A percentile compares a stretch with the other conserved stretches of the same genome.
These are phyloP conservation scores for Diaprepes abbreviatus DNA, from an alignment of 2,888 invertebrate genomes.

Conservation along the genomic window DNA sequence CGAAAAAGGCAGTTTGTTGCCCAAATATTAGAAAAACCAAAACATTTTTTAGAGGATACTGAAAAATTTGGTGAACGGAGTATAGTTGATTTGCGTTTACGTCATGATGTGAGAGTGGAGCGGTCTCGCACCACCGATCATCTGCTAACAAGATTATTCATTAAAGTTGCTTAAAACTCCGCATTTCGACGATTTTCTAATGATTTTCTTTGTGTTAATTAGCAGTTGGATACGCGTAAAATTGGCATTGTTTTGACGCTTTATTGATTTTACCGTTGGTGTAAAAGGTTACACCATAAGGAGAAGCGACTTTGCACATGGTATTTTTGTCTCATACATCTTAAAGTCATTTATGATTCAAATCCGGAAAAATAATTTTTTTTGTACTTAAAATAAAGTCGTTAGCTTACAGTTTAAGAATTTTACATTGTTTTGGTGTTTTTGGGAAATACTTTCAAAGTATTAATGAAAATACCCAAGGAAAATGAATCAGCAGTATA, in stretches of 20 bases:
- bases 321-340: not conserved
- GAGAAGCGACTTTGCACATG: not conserved
- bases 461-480: too few relatives aligned
- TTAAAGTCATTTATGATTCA: not conserved
- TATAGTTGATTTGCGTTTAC: conserved; percentile 40
- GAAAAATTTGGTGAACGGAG: conserved; percentile 18
- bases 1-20: too few relatives aligned
- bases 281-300: conserved; percentile 4
- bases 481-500: too few relatives aligned
- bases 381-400: too few relatives aligned
- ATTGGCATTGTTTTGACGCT: conserved; percentile 29
- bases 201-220: conserved; percentile 33
- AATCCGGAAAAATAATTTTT: too few relatives aligned
- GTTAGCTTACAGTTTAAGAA: too few relatives aligned
- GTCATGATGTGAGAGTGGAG: conserved; percentile 48
- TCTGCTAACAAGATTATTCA: conserved; percentile 48
- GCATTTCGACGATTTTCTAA: conserved; percentile 32
- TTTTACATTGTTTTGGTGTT: too few relatives aligned
- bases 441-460: too few relatives aligned
- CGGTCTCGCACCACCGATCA: conserved; percentile 50
- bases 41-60: too few relatives aligned
- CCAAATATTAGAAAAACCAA: too few relatives aligned
- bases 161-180: conserved; percentile 31
- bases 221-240: conserved; percentile 20
- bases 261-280: conserved; percentile 15